A percentile compares a stretch with the other conserved stretches of the same genome.
Conservation (phyloP, 2,888 invertebrate species). For the Smittia sp. region DNA sequence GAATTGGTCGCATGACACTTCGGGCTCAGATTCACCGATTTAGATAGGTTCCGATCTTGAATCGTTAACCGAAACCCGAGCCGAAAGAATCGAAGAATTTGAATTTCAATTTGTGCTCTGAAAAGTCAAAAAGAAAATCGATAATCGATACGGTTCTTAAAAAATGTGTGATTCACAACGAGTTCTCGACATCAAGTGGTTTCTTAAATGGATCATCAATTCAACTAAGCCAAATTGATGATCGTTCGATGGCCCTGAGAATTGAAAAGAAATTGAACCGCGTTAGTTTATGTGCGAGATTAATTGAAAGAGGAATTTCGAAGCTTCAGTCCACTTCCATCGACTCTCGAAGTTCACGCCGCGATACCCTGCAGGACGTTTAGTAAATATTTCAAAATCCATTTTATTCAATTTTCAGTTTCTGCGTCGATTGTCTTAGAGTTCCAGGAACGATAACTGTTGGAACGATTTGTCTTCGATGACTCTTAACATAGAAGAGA, state of each 20-base stretch:
- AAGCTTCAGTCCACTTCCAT: conserved; percentile 20
- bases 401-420: conserved; percentile 28
- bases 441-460: conserved; percentile 1
- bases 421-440: conserved; percentile 12
- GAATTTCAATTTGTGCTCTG: neutral
- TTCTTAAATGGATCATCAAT: conserved; percentile 26
- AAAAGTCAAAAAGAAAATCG: conserved; percentile 25
- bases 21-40: conserved; percentile 16
- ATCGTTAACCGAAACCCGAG: neutral
- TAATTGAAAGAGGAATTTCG: conserved; percentile 31
- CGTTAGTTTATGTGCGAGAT: neutral
- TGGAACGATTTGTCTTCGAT: conserved; percentile 4
- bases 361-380: conserved; percentile 22
- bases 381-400: conserved; percentile 34
- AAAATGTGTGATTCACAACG: conserved; percentile 25
- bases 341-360: neutral
- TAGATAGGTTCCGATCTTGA: neutral
- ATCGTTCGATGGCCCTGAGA: conserved; percentile 17
- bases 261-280: neutral
- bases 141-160: conserved; percentile 38
- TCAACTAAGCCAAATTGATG: conserved; percentile 31
- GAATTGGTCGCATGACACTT: conserved; percentile 30
- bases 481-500: neutral
- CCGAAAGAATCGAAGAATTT: neutral
- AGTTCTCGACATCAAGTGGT: neutral